These are phyloP conservation scores for Phalloptychus januarius DNA, from an alignment of 2,797 vertebrate species.

Conservation along the genomic window DNA sequence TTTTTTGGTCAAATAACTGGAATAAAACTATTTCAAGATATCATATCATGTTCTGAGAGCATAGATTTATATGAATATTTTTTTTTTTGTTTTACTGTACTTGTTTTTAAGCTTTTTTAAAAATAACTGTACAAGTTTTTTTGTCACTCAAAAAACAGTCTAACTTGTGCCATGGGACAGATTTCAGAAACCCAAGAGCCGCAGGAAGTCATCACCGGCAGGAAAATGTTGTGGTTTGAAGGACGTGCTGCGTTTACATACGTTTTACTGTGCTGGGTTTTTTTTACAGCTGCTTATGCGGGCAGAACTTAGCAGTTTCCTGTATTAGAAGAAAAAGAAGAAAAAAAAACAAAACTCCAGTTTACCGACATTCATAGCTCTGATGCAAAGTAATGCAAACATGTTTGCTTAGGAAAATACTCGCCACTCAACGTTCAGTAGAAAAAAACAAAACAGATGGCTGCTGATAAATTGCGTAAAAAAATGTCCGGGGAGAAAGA, in stretches of 20 bases:
- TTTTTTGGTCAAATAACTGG: neutral
- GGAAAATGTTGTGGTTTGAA: conserved; percentile 29
- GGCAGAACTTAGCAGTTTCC: conserved; percentile 4
- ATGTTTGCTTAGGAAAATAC: conserved; percentile 1
- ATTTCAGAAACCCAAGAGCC: neutral
- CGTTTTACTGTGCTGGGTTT: neutral
- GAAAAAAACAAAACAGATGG: conserved; percentile 17
- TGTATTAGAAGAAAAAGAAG: conserved; percentile 18
- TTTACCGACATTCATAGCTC: neutral
- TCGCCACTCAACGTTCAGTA: neutral
- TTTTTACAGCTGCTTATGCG: neutral
- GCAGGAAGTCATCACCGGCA: neutral
- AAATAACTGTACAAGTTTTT: neutral
- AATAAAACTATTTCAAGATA: neutral
- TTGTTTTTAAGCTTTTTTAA: neutral
- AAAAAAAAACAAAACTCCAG: neutral
- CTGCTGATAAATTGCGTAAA: conserved; percentile 2
- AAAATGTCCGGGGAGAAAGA: neutral
- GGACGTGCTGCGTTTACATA: neutral
- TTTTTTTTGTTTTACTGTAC: neutral
- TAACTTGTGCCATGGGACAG: neutral
- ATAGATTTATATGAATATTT: too few species aligned
- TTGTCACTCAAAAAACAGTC: neutral
- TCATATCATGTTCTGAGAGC: neutral
- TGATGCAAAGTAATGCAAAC: conserved; percentile 64